These are phyloP conservation scores for Tiliqua scincoides DNA, from an alignment of 2,113 vertebrate species.

Conservation along the genomic window DNA sequence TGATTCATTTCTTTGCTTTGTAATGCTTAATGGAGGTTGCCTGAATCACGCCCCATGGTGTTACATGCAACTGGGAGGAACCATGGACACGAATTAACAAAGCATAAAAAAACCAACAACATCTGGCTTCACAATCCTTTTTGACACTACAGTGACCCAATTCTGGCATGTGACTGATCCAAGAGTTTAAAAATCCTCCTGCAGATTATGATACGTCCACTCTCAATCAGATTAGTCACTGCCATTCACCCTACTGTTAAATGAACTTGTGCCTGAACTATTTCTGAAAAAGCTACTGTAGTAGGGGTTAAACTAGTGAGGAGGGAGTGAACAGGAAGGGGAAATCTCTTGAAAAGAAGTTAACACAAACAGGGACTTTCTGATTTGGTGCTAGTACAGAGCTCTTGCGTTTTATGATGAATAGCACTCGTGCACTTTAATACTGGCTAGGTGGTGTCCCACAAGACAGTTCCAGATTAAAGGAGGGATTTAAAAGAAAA, in stretches of 20 bases:
- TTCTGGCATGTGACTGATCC: background rate
- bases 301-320: constrained; percentile 23
- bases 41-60: background rate
- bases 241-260: background rate
- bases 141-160: background rate
- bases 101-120: background rate
- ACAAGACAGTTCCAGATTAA: constrained; percentile 43
- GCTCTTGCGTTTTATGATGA: background rate
- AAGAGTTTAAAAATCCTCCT: background rate
- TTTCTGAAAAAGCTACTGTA: constrained; percentile 20
- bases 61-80: background rate
- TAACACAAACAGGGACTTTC: background rate
- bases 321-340: background rate
- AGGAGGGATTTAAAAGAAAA: constrained; percentile 10
- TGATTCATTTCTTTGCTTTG: background rate
- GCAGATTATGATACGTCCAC: background rate
- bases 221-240: background rate
- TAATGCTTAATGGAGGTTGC: background rate
- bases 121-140: constrained; percentile 4
- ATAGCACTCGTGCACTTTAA: constrained; percentile 18
- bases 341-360: background rate
- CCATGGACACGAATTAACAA: background rate
- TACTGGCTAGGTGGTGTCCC: constrained; percentile 41
- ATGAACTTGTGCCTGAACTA: background rate
- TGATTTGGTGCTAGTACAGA: constrained; percentile 18